phyloP scores from a whole-genome alignment of 64 coral and sea anemone species.

The Porites australiensis region DNA sequence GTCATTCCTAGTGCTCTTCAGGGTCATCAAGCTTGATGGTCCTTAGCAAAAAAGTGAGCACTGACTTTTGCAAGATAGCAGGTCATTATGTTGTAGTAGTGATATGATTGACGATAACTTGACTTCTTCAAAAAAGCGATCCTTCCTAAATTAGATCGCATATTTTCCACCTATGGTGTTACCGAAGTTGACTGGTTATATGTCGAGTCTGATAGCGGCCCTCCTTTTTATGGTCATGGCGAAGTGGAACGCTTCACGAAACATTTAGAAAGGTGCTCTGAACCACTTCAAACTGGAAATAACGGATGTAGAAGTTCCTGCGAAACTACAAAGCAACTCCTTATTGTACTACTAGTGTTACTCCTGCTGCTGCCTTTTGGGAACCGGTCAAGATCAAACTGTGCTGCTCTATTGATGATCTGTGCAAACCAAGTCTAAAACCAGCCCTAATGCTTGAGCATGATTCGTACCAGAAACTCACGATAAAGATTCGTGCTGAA shows the following conservation, averaged over 20 bases:
- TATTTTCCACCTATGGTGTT: conserved; percentile 54
- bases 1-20: conserved; percentile 8
- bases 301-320: conserved; percentile 47
- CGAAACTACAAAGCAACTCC: conserved; percentile 63
- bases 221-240: conserved; percentile 40
- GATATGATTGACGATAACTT: conserved; percentile 41
- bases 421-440: not conserved
- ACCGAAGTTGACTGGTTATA: not conserved
- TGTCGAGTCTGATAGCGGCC: conserved; percentile 13
- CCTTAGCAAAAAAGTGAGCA: conserved; percentile 1
- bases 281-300: conserved; percentile 1
- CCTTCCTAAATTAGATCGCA: conserved; percentile 61
- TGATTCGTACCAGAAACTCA: conserved; percentile 25
- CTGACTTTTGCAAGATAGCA: not conserved
- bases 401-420: not conserved
- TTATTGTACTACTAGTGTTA: conserved; percentile 60
- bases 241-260: conserved; percentile 20
- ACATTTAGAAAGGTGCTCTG: conserved; percentile 8
- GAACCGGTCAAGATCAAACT: conserved; percentile 44
- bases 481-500: conserved; percentile 51
- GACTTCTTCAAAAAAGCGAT: not conserved
- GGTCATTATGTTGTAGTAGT: conserved; percentile 32
- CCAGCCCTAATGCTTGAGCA: conserved; percentile 15
- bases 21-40: not conserved
- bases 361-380: conserved; percentile 58